Evolutionary conservation across 2,888 invertebrate genomes (phyloP), one percentile per base, ranked within the genome.

Genomic region (Polymixis lichenea): DNA sequence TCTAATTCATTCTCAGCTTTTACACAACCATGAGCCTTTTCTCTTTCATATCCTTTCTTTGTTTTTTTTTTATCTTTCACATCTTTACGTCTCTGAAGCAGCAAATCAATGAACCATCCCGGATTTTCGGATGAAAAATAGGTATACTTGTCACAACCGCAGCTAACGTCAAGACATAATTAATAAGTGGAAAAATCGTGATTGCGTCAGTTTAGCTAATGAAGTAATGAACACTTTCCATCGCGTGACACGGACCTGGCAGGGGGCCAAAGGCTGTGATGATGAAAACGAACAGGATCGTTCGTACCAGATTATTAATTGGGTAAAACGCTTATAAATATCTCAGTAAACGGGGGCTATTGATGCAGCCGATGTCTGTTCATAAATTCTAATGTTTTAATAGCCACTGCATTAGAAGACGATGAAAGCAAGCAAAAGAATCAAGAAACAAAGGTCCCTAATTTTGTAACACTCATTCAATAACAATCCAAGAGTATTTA

Each of bases 131-230:
- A 46, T 69, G 13, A 22, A 69, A 32, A 38, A 2, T 46, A 46
- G 11, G 11, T 13, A 46, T 15, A 19, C 43, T 38, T 49, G 46
- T 65, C 43, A 43, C 38, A 61, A 56, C 13, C 15, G 6, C 15
- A n/a, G 22, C 19, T 19, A 32, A 53, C 55, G 15, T 43, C n/a
- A 74, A 70, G 66, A 67, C 58, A 62, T 74, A 81, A 84, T 84
- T 55, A 28, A 22, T 82, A 11, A 56, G 13, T 71, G 60, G 85
- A 81, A 85, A 68, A 28, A 55, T 85, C 82, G 82, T 82, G 82
- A 75, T 68, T 60, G 51, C 43, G 5, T 80, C 32, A 68, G 60
- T 73, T 25, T 32, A 72, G 32, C 28, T 84, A 60, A 75, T 60
- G 43, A 28, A 32, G 62, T 55, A 69, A 15, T 66, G 49, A 51